Evolutionary conservation across 2,888 invertebrate genomes (phyloP), one percentile per base, ranked within the genome.

Genomic region (Sepioteuthis lessoniana): DNA sequence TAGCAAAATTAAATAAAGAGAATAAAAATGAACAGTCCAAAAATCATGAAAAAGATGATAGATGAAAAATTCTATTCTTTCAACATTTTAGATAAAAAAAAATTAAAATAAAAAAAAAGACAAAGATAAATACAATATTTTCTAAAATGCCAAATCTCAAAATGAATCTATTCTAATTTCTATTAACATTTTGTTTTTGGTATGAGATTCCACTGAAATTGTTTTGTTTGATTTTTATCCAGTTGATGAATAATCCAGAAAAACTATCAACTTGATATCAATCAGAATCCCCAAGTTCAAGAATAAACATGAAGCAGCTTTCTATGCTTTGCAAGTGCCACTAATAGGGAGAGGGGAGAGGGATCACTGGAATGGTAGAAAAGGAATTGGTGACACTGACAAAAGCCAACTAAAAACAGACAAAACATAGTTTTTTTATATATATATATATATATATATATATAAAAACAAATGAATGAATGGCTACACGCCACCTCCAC

Each of bases 401-500:
- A n/a, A 35, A 76, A 35, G 76, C n/a, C 76, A n/a, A 60, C 31
- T 28, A n/a, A 76, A n/a, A n/a, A 76, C 76, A 76, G 76, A 35
- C 76, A 76, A n/a, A 25, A 76, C n/a, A 76, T 76, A n/a, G 42
- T 42, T 76, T n/a, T n/a, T 76, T 76, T 35, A 76, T n/a, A n/a
- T 76, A 76, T 76, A 76, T n/a, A n/a, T n/a, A n/a, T n/a, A n/a
- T n/a, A n/a, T n/a, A n/a, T n/a, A n/a, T n/a, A n/a, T n/a, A n/a
- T n/a, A n/a, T n/a, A n/a, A n/a, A n/a, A 91, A 91, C 31, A 37
- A 46, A 91, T 90, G 90, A 38, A 90, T 37, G 5, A 90, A 91
- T 46, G 37, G 28, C 76, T 95, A 99, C 96, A 99, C 97, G 95
- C 99, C 99, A 95, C 99, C 99, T 38, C 99, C 99, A 96, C 99